These are phyloP conservation scores for Nematolebias whitei DNA, from an alignment of 2,113 vertebrate species.

Conservation along the genomic window DNA sequence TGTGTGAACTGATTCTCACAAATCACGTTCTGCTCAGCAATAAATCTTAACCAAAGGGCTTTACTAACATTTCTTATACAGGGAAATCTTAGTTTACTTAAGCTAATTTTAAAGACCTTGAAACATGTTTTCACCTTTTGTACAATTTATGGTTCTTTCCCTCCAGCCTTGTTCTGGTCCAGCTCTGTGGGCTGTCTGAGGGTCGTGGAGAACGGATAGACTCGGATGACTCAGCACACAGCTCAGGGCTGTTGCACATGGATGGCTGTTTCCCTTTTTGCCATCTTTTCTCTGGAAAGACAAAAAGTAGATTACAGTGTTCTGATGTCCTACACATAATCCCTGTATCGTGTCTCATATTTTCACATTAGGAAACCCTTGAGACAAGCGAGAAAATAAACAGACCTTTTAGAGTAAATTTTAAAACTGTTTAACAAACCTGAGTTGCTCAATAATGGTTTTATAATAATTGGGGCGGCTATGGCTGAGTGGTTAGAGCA, in stretches of 20 bases:
- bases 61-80: neutral
- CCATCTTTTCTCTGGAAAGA: neutral
- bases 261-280: neutral
- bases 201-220: neutral
- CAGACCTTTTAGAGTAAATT: no score
- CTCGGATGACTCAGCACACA: constrained; percentile 7
- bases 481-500: no score
- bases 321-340: neutral
- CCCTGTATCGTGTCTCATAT: neutral
- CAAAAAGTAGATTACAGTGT: neutral
- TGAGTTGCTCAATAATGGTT: no score
- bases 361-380: neutral
- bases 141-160: neutral
- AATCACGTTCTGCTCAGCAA: no score
- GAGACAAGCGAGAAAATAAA: neutral
- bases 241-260: constrained; percentile 8
- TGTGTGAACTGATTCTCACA: no score
- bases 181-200: neutral
- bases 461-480: no score
- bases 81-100: neutral
- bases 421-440: no score
- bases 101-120: neutral
- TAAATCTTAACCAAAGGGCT: no score
- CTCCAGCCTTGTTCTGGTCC: neutral
- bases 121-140: neutral